These are phyloP conservation scores for Hydrozoanthus gracilis DNA, from an alignment of 92 coral and sea anemone genomes.

Conservation along the genomic window DNA sequence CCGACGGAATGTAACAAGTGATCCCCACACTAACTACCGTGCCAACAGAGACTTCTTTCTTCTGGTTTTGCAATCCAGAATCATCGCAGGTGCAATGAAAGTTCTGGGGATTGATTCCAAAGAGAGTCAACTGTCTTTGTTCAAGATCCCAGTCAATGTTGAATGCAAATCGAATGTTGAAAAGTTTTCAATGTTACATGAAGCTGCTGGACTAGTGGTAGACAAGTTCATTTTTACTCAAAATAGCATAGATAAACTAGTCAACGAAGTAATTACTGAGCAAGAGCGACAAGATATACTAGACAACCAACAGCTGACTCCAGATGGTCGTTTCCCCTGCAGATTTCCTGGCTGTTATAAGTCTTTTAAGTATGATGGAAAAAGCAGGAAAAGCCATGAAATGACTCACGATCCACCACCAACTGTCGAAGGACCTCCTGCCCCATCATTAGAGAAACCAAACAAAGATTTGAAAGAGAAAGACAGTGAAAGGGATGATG, in stretches of 20 bases:
- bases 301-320: constrained; percentile 10
- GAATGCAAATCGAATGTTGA: background rate
- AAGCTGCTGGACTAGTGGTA: constrained; percentile 34
- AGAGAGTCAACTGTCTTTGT: background rate
- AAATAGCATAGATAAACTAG: background rate
- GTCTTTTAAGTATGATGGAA: constrained; percentile 47
- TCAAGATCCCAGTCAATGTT: constrained; percentile 16
- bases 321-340: constrained; percentile 41
- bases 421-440: constrained; percentile 1
- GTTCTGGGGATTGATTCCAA: constrained; percentile 28
- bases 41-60: constrained; percentile 57
- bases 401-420: constrained; percentile 22
- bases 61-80: constrained; percentile 47
- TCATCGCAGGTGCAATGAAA: constrained; percentile 54
- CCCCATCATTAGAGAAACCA: constrained; percentile 6
- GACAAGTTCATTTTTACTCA: constrained; percentile 22
- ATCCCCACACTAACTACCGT: constrained; percentile 51
- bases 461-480: background rate
- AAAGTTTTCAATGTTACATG: constrained; percentile 14
- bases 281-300: constrained; percentile 10
- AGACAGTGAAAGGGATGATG: constrained; percentile 25
- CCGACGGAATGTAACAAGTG: constrained; percentile 56
- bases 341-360: constrained; percentile 26
- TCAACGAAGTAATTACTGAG: background rate
- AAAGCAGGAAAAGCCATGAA: constrained; percentile 41